A percentile compares a stretch with the other conserved stretches of the same genome.
These are phyloP conservation scores for Pocillopora damicornis DNA, from an alignment of 64 coral and sea anemone genomes.

Conservation along the genomic window DNA sequence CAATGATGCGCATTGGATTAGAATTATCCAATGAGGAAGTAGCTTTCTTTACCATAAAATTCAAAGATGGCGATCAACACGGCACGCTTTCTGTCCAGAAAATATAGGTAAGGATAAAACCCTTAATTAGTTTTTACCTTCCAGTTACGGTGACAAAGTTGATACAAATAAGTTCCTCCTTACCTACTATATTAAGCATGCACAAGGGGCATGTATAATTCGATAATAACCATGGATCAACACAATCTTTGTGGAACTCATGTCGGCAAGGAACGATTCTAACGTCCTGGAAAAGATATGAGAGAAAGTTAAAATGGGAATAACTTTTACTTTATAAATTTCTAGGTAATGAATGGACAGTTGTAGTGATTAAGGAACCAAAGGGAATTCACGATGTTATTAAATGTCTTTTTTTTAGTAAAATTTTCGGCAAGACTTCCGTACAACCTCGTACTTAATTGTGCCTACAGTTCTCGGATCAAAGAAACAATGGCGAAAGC, in stretches of 20 bases:
- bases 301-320: background rate
- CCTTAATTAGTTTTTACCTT: background rate
- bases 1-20: background rate
- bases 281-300: slow-evolving; percentile 68
- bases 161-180: background rate
- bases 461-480: too few relatives aligned
- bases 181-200: slow-evolving; percentile 97
- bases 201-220: slow-evolving; percentile 97
- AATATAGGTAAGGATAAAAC: background rate
- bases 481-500: too few relatives aligned
- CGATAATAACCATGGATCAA: slow-evolving; percentile 96
- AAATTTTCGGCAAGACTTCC: too few relatives aligned
- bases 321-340: background rate
- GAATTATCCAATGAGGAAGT: background rate
- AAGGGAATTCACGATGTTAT: too few relatives aligned
- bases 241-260: slow-evolving; percentile 93
- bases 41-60: background rate
- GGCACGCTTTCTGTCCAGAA: background rate
- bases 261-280: slow-evolving; percentile 89
- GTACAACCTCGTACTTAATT: too few relatives aligned
- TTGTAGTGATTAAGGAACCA: too few relatives aligned
- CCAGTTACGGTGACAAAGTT: background rate
- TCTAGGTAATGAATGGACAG: background rate
- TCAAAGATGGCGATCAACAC: background rate
- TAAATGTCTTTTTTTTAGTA: too few relatives aligned